Percentiles rank a stretch among this genome's conserved stretches.
Evolutionary conservation across 2,797 vertebrate genomes (phyloP).

Genomic region (Coreius guichenoti): DNA sequence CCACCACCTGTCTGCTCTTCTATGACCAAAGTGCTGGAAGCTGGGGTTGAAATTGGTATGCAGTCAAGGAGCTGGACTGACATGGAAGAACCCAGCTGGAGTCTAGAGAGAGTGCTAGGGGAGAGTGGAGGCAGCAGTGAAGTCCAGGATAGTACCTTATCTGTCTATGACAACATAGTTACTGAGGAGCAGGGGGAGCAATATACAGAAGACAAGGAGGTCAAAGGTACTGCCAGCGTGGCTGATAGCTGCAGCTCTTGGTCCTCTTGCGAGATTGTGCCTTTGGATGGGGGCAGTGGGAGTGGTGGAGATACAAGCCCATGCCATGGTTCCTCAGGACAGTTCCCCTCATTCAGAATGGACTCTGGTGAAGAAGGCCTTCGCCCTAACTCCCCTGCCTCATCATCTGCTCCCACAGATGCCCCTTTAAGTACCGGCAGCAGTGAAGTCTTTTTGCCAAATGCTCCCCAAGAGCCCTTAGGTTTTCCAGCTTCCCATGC

Average conservation of each 20-base stretch:
- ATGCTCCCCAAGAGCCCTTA: slow-evolving; percentile 67
- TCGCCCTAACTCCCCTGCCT: slow-evolving; percentile 71
- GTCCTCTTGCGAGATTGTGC: slow-evolving; percentile 78
- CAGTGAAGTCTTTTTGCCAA: slow-evolving; percentile 82
- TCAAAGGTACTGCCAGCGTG: slow-evolving; percentile 55
- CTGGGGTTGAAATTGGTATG: slow-evolving; percentile 31
- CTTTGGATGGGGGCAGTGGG: slow-evolving; percentile 63
- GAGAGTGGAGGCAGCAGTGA: slow-evolving; percentile 71
- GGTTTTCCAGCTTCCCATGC: slow-evolving; percentile 51
- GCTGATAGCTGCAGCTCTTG: slow-evolving; percentile 72
- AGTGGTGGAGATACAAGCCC: slow-evolving; percentile 37
- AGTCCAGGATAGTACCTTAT: slow-evolving; percentile 72
- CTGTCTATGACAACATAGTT: slow-evolving; percentile 79
- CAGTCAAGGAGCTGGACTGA: slow-evolving; percentile 60
- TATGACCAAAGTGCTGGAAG: slow-evolving; percentile 53
- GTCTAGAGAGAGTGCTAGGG: slow-evolving; percentile 34
- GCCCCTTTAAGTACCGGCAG: slow-evolving; percentile 79
- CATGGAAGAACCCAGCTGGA: slow-evolving; percentile 61
- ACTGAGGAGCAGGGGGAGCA: slow-evolving; percentile 34
- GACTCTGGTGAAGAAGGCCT: slow-evolving; percentile 48
- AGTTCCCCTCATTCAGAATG: slow-evolving; percentile 53
- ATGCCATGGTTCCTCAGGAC: slow-evolving; percentile 50
- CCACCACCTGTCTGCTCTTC: slow-evolving; percentile 44
- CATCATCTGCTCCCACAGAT: slow-evolving; percentile 68
- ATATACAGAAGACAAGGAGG: slow-evolving; percentile 34